Evolutionary conservation across 2,113 vertebrate species (phyloP).

Genomic region (Hippocampus mohnikei): DNA sequence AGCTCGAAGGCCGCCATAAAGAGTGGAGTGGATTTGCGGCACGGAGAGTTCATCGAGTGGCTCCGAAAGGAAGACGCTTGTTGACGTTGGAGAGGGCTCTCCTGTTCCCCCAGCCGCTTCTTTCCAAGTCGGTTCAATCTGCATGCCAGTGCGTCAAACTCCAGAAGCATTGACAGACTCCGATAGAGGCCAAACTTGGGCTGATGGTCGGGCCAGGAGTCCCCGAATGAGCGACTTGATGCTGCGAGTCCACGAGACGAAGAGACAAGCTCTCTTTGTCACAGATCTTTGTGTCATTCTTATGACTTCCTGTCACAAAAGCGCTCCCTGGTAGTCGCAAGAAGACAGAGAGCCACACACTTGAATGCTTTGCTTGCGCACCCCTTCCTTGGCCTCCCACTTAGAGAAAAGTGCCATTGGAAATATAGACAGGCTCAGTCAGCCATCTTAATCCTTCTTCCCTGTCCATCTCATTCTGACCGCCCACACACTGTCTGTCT

Average conservation of each 20-base stretch:
- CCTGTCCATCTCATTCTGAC: conserved; percentile 66
- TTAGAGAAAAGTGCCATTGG: conserved; percentile 71
- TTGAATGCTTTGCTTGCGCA: conserved; percentile 61
- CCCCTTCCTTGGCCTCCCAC: conserved; percentile 43
- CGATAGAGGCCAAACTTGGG: conserved; percentile 36
- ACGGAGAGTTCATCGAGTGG: conserved; percentile 67
- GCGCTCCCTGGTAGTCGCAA: conserved; percentile 25
- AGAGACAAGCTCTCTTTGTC: conserved; percentile 14
- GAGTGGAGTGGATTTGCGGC: conserved; percentile 69
- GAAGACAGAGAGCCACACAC: conserved; percentile 50
- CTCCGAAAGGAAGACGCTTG: conserved; percentile 72
- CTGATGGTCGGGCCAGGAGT: conserved; percentile 29
- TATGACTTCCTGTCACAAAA: conserved; percentile 34
- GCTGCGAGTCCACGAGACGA: neutral
- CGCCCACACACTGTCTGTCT: conserved; percentile 50
- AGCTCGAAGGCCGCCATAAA: conserved; percentile 57
- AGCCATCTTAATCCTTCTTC: conserved; percentile 82
- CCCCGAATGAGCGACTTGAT: conserved; percentile 28
- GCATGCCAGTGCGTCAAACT: conserved; percentile 61
- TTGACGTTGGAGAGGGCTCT: conserved; percentile 66
- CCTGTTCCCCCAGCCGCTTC: conserved; percentile 53
- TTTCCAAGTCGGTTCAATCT: conserved; percentile 46
- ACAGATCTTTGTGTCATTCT: conserved; percentile 31
- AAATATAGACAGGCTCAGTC: conserved; percentile 74
- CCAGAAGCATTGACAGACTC: conserved; percentile 51